These are phyloP conservation scores for Melitaea athalia DNA, from an alignment of 2,888 invertebrate species.

Conservation along the genomic window DNA sequence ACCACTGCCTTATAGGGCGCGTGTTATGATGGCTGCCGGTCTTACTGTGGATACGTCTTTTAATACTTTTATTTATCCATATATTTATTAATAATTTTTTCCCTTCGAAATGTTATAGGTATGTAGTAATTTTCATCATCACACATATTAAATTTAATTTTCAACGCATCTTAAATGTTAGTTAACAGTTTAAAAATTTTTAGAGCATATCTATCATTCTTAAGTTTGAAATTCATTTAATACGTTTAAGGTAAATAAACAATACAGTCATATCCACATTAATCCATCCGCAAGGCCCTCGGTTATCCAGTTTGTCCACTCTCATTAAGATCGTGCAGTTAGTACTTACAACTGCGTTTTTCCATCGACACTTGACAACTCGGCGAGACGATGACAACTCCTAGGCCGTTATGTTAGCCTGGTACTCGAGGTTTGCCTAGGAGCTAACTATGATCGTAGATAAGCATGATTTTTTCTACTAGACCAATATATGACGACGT, in stretches of 20 bases:
- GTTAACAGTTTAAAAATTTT: background rate
- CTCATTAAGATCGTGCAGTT: conserved; percentile 75
- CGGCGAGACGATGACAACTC: conserved; percentile 57
- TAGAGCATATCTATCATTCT: background rate
- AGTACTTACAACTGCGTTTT: conserved; percentile 69
- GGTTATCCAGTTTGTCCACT: conserved; percentile 79
- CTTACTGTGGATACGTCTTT: conserved; percentile 58
- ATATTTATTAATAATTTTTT: too few relatives aligned
- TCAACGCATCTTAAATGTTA: background rate
- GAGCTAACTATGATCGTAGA: conserved; percentile 76
- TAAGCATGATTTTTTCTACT: conserved; percentile 49
- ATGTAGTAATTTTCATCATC: too few relatives aligned
- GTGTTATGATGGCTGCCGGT: conserved; percentile 65
- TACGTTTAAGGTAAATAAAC: too few relatives aligned
- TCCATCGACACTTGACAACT: conserved; percentile 60
- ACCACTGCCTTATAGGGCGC: conserved; percentile 76
- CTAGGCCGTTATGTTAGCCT: conserved; percentile 60
- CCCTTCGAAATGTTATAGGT: too few relatives aligned
- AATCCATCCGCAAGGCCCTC: conserved; percentile 56
- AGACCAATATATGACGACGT: conserved; percentile 30
- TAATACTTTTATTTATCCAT: background rate
- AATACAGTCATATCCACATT: conserved; percentile 49
- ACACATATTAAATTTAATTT: too few relatives aligned
- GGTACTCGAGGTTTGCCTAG: conserved; percentile 70
- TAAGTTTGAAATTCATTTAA: background rate